Conservation (phyloP, 1,140 invertebrate genomes). For the Nasonia longicornis region DNA sequence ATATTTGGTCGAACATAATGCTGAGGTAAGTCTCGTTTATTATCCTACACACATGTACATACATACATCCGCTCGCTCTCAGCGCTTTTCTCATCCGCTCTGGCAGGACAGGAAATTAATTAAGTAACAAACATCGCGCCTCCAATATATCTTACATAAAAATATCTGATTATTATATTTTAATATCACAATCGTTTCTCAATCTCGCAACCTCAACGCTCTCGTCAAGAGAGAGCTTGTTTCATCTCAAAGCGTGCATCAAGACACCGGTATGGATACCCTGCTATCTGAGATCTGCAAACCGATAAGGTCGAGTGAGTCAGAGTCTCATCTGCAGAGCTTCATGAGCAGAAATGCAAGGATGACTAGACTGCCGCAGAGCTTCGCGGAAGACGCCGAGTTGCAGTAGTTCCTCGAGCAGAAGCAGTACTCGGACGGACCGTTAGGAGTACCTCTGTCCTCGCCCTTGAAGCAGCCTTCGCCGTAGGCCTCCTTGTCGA, state of each 20-base stretch:
- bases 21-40: conserved; percentile 77
- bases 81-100: conserved; percentile 31
- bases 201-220: conserved; percentile 13
- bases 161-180: conserved; percentile 38
- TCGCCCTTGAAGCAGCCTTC: conserved; percentile 76
- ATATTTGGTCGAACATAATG: conserved; percentile 90
- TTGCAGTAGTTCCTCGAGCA: conserved; percentile 77
- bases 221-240: neutral
- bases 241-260: neutral
- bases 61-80: neutral
- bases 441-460: conserved; percentile 72
- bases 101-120: conserved; percentile 17
- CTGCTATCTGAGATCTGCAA: neutral
- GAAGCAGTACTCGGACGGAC: conserved; percentile 74
- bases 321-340: neutral
- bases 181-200: conserved; percentile 39
- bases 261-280: neutral
- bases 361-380: neutral
- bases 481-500: conserved; percentile 74
- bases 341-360: conserved; percentile 10
- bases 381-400: neutral
- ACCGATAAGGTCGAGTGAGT: neutral
- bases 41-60: conserved; percentile 13
- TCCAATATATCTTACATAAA: conserved; percentile 34
- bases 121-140: conserved; percentile 39